Evolutionary conservation across 2,888 invertebrate genomes (phyloP), one percentile per base, ranked within the genome.

Genomic region (Autographa pulchrina): DNA sequence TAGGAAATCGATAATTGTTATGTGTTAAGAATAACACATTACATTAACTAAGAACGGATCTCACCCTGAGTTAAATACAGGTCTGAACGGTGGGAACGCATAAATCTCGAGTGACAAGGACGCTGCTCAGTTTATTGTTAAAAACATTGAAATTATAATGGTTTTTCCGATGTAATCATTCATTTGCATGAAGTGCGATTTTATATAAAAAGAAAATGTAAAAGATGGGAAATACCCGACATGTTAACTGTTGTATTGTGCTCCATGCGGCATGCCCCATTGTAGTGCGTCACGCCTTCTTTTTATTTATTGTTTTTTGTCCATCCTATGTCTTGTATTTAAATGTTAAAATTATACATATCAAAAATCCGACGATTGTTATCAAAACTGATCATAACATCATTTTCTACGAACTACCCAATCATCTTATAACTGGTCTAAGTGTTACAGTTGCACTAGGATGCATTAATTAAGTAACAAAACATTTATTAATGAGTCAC

Each of bases 21-120:
- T 85, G 86, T 81, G 84, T 79, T 70, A 89, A 90, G 88, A 91
- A 91, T 89, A 81, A 88, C 74, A 85, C 87, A 90, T 91, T 90
- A 90, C 31, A 76, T 59, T 16, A 65, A 8, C 35, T 67, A 35
- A 66, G 61, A 85, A 85, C 76, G 85, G 80, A 78, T 75, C 83
- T 84, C 78, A 76, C 70, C 73, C 80, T 74, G 72, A 78, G 62
- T 77, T 77, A 72, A 56, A 60, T 78, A 74, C 68, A 80, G 69
- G 66, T 75, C 48, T 73, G 82, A 91, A 91, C 94, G 93, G 90
- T 94, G 93, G 90, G 94, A 94, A 93, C 84, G 65, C 88, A 93
- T 93, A 93, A 93, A 94, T 93, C 93, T 91, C 77, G 38, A 85
- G 81, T 89, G 92, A 92, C 93, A 94, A 90, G 90, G 89, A 81